Evolutionary conservation across 2,888 invertebrate species (phyloP).

Genomic region (Brenthis hecate): DNA sequence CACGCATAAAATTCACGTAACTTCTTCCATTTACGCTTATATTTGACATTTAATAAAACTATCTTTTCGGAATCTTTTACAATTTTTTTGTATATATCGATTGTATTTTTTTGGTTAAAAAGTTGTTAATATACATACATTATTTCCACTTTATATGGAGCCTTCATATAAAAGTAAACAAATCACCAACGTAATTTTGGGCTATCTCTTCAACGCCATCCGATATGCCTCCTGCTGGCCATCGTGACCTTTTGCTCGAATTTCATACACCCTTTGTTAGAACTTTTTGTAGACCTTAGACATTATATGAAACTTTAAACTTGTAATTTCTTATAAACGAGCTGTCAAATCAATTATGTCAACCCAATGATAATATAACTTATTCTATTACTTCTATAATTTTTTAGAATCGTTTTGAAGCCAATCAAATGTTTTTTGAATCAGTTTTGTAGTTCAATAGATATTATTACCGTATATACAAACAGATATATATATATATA

Average conservation of each 20-base stretch:
- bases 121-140: not conserved
- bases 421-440: not conserved
- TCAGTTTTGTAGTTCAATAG: not conserved
- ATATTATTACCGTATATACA: not conserved
- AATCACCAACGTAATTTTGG: constrained; percentile 14
- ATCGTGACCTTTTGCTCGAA: constrained; percentile 27
- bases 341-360: not conserved
- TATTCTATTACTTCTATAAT: too few species aligned
- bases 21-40: too few species aligned
- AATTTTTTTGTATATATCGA: too few species aligned
- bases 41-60: too few species aligned
- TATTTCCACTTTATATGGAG: not conserved
- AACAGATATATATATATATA: too few species aligned
- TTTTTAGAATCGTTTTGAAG: too few species aligned
- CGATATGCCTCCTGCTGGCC: constrained; percentile 26
- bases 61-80: too few species aligned
- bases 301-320: constrained; percentile 9
- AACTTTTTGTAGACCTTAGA: constrained; percentile 12
- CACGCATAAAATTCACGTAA: too few species aligned
- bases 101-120: too few species aligned
- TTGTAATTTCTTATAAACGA: not conserved
- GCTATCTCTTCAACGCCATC: constrained; percentile 22
- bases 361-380: not conserved
- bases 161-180: not conserved
- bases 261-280: constrained; percentile 19